phyloP scores from a whole-genome alignment of 2,797 vertebrate species.

The Poeciliopsis turneri region DNA sequence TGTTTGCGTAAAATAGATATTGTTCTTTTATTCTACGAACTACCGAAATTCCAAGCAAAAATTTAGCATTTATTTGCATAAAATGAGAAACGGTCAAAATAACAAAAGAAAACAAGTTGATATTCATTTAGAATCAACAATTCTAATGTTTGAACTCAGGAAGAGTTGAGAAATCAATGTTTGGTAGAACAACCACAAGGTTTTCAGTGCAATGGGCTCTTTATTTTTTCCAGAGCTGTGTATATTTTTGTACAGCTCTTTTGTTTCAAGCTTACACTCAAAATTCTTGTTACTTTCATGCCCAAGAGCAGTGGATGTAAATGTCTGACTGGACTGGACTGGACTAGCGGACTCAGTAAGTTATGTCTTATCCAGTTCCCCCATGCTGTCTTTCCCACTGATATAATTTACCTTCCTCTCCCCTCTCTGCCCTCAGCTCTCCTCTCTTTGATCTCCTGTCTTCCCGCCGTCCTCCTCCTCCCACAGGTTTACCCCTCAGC shows the following conservation, averaged over 20 bases:
- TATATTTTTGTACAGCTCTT: not conserved
- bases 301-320: not conserved
- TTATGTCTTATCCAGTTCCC: conserved; percentile 13
- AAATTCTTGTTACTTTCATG: not conserved
- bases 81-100: too few species aligned
- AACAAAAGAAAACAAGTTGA: too few species aligned
- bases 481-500: conserved; percentile 14
- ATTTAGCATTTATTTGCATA: too few species aligned
- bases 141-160: too few species aligned
- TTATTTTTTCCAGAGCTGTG: too few species aligned
- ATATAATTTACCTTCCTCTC: conserved; percentile 30
- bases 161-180: too few species aligned
- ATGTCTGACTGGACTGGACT: not conserved
- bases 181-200: too few species aligned
- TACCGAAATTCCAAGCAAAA: too few species aligned
- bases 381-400: conserved; percentile 32
- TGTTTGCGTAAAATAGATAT: too few species aligned
- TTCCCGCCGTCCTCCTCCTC: conserved; percentile 20
- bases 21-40: too few species aligned
- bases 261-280: not conserved
- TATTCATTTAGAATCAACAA: too few species aligned
- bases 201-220: too few species aligned
- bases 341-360: not conserved
- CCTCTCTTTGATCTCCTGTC: conserved; percentile 22
- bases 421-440: conserved; percentile 26